Percentiles rank a stretch among this genome's conserved stretches.
Conservation (phyloP, 2,888 invertebrate species). For the Oscheius onirici region DNA sequence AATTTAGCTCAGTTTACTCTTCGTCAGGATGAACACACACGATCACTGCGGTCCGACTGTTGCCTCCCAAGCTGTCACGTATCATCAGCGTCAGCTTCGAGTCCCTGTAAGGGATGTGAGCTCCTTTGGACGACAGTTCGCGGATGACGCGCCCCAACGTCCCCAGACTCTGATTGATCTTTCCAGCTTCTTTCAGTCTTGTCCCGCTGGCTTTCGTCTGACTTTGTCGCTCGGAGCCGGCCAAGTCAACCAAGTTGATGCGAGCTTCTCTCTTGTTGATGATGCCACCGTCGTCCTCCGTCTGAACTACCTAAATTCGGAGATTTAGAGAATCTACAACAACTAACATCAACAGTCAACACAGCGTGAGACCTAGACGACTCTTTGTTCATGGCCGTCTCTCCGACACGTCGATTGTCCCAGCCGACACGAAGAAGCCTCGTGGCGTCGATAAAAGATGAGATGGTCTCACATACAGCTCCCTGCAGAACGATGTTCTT, state of each 20-base stretch:
- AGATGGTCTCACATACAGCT: background rate
- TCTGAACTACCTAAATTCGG: slow-evolving; percentile 54
- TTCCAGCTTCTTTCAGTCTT: slow-evolving; percentile 73
- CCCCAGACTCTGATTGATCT: slow-evolving; percentile 72
- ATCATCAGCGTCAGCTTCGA: slow-evolving; percentile 73
- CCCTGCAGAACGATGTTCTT: slow-evolving; percentile 6
- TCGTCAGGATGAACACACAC: slow-evolving; percentile 73
- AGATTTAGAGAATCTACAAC: too few relatives aligned
- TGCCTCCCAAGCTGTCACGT: slow-evolving; percentile 74
- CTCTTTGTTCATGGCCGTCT: slow-evolving; percentile 74
- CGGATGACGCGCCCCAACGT: slow-evolving; percentile 73
- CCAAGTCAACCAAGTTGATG: slow-evolving; percentile 74
- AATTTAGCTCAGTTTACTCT: slow-evolving; percentile 64
- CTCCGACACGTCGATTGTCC: slow-evolving; percentile 72
- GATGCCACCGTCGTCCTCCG: slow-evolving; percentile 68
- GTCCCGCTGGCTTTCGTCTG: slow-evolving; percentile 72
- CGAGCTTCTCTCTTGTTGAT: slow-evolving; percentile 71
- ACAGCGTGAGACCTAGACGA: slow-evolving; percentile 74
- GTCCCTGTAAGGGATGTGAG: slow-evolving; percentile 73
- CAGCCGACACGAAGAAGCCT: slow-evolving; percentile 69
- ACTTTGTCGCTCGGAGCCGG: slow-evolving; percentile 73
- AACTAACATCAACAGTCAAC: slow-evolving; percentile 71
- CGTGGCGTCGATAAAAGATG: background rate
- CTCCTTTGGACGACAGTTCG: slow-evolving; percentile 67
- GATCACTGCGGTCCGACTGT: slow-evolving; percentile 73